These are phyloP conservation scores for Sturnira hondurensis DNA, from an alignment of 2,113 vertebrate species.

Conservation along the genomic window DNA sequence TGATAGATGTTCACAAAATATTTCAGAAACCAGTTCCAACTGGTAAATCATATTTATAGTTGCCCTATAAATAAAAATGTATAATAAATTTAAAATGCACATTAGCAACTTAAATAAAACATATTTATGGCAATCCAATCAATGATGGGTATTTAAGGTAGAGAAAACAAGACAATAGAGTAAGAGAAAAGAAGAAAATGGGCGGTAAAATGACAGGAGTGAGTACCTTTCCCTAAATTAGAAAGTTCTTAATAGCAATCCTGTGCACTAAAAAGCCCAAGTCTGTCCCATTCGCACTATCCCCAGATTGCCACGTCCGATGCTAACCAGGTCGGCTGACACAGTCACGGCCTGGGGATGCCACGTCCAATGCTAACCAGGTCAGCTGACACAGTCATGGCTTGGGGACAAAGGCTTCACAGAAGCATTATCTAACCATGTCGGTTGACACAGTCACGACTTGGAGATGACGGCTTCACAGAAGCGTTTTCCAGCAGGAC, in stretches of 20 bases:
- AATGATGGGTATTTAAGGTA: not conserved
- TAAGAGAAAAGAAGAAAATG: not conserved
- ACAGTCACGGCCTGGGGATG: no score
- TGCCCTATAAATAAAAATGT: not conserved
- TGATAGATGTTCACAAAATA: not conserved
- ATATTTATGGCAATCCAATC: not conserved
- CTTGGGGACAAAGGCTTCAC: no score
- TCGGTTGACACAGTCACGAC: no score
- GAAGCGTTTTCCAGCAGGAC: no score
- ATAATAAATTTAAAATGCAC: not conserved
- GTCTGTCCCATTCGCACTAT: not conserved
- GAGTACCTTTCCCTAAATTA: not conserved
- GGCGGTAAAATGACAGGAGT: not conserved
- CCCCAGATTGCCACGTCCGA: no score
- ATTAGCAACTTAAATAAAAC: not conserved
- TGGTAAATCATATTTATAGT: not conserved
- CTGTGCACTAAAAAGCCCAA: not conserved
- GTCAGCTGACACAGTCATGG: no score
- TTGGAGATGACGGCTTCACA: no score
- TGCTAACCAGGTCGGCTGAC: no score
- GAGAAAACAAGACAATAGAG: not conserved
- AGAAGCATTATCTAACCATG: no score
- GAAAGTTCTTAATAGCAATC: not conserved
- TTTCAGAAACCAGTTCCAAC: not conserved
- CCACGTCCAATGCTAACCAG: no score